Evolutionary conservation across 2,888 invertebrate genomes (phyloP), one percentile per base, ranked within the genome.

Genomic region (Eurois occulta): DNA sequence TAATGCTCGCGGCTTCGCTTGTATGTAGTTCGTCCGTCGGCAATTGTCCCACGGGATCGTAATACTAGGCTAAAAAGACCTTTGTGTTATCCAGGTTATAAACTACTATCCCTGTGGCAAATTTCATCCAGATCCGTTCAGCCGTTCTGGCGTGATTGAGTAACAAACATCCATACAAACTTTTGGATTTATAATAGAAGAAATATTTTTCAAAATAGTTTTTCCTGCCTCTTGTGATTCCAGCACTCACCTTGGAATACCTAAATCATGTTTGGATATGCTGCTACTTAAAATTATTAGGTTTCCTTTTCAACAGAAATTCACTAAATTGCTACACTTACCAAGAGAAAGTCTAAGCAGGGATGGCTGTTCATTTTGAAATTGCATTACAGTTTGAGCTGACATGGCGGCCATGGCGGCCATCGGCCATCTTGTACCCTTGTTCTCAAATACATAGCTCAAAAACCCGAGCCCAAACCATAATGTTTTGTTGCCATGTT

Each of bases 391-490:
- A 32, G 60, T 60, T 60, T 60, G 8, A 28, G 6, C 35, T 48
- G 46, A 48, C 28, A 46, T 46, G 21, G 24, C 67, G 1, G n/a
- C n/a, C 28, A 24, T n/a, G n/a, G n/a, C n/a, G n/a, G n/a, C n/a
- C 18, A n/a, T 41, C 18, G 35, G 13, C 35, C 18, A 35, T 52
- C 35, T n/a, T 11, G 52, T 52, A n/a, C 24, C 18, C 1, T 6
- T 68, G 21, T 48, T 32, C 32, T 24, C 7, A 11, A 72, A 52
- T n/a, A n/a, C n/a, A n/a, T 18, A 72, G n/a, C 77, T 60, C 46
- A 70, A 80, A n/a, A 18, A 38, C n/a, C 24, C 16, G n/a, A 18
- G 4, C 16, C 2, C 13, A 58, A n/a, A 1, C 13, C 8, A 24
- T 43, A 16, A 18, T 35, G 46, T 71, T 28, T n/a, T 41, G 2